phyloP scores from a whole-genome alignment of 2,888 invertebrate genomes.

The Drosophila limbata region DNA sequence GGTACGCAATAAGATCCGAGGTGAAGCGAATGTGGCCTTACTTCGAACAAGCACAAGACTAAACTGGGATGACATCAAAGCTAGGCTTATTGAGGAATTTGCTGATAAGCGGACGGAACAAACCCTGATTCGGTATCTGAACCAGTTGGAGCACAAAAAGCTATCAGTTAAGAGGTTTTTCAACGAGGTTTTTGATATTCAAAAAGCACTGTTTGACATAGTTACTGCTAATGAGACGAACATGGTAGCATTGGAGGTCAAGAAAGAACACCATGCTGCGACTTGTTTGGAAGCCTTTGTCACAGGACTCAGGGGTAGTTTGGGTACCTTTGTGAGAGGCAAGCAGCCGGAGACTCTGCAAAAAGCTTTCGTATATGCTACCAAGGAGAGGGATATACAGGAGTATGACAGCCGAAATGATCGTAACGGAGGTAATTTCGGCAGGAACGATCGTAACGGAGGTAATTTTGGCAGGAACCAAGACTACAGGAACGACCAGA shows the following conservation, averaged over 20 bases:
- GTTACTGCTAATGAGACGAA: neutral
- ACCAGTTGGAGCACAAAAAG: neutral
- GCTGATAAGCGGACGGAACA: neutral
- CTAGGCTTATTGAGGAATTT: neutral
- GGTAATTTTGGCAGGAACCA: neutral
- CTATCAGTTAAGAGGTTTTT: neutral
- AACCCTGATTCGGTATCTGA: neutral
- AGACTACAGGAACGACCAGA: neutral
- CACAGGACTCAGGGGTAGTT: neutral
- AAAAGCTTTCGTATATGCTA: neutral
- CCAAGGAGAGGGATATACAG: neutral
- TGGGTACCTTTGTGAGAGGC: neutral
- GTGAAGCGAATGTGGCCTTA: neutral
- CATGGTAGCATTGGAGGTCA: neutral
- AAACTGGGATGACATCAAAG: neutral
- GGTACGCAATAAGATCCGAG: neutral
- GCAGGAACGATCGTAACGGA: neutral
- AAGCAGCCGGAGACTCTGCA: neutral
- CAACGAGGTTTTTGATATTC: neutral
- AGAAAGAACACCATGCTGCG: neutral
- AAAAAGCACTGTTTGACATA: neutral
- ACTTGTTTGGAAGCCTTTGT: constrained; percentile 1
- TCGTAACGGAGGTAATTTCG: neutral
- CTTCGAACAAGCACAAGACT: neutral
- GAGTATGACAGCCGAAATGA: neutral